Evolutionary conservation across 2,888 invertebrate species (phyloP).

Genomic region (Gortyna flavago): DNA sequence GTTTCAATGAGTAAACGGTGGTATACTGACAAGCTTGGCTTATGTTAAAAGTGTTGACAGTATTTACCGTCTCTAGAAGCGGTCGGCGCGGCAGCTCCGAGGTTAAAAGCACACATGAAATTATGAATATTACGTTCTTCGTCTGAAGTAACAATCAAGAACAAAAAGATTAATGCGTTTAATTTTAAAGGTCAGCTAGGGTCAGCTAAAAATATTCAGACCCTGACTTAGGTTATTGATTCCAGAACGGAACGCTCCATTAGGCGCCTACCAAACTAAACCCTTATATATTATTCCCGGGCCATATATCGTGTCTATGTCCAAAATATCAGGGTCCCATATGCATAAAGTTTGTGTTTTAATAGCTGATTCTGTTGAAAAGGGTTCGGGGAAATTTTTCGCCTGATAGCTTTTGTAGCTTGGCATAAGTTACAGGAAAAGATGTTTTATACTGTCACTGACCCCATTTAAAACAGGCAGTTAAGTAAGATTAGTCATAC

Average conservation of each 20-base stretch:
- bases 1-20: too few species aligned
- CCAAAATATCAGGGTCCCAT: conserved; percentile 75
- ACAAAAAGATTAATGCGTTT: background rate
- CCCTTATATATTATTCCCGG: conserved; percentile 42
- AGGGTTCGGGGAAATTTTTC: conserved; percentile 81
- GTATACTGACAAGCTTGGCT: too few species aligned
- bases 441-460: background rate
- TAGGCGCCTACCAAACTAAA: conserved; percentile 33
- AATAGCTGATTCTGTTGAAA: conserved; percentile 82
- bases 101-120: background rate
- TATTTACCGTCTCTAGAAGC: too few species aligned
- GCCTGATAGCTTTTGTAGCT: conserved; percentile 73
- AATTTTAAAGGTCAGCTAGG: background rate
- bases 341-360: conserved; percentile 83
- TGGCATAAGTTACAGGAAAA: conserved; percentile 22
- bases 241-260: conserved; percentile 28
- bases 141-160: background rate
- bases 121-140: background rate
- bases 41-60: too few species aligned
- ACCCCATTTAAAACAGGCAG: background rate
- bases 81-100: background rate
- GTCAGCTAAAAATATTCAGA: conserved; percentile 1
- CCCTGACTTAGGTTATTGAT: conserved; percentile 21
- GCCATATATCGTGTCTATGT: conserved; percentile 64
- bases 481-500: background rate